Evolutionary conservation across 1,140 invertebrate genomes (phyloP).

Genomic region (Manduca sexta): DNA sequence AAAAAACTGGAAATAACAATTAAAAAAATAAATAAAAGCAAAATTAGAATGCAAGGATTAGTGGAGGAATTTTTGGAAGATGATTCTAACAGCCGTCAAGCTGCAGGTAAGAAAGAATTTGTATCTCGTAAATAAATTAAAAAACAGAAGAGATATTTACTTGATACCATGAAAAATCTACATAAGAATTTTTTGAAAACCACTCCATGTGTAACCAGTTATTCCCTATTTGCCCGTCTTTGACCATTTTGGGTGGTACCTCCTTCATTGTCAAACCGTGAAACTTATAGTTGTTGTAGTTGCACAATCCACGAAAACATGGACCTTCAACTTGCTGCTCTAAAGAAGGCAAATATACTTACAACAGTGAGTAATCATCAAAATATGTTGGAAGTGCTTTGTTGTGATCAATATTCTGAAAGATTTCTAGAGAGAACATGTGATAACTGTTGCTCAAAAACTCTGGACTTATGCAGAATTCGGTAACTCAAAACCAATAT

Average conservation of each 20-base stretch:
- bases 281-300: constrained; percentile 9
- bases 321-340: constrained; percentile 12
- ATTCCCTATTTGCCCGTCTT: constrained; percentile 7
- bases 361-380: constrained; percentile 11
- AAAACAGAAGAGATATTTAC: constrained; percentile 20
- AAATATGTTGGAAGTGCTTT: constrained; percentile 15
- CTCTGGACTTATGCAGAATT: constrained; percentile 6
- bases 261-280: constrained; percentile 8
- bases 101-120: constrained; percentile 19
- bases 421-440: constrained; percentile 14
- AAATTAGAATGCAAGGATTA: constrained; percentile 1
- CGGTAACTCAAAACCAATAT: constrained; percentile 5
- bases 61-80: constrained; percentile 15
- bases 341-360: constrained; percentile 17
- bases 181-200: constrained; percentile 20
- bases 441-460: constrained; percentile 8
- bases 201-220: constrained; percentile 8
- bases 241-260: constrained; percentile 14
- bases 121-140: constrained; percentile 15
- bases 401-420: constrained; percentile 21
- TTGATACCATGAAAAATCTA: constrained; percentile 14
- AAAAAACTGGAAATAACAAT: neutral
- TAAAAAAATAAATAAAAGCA: too few species aligned
- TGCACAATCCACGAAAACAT: constrained; percentile 9
- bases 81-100: constrained; percentile 13